A percentile compares a stretch with the other conserved stretches of the same genome.
These are phyloP conservation scores for Tethea ocularis DNA, from an alignment of 2,888 invertebrate species.

Conservation along the genomic window DNA sequence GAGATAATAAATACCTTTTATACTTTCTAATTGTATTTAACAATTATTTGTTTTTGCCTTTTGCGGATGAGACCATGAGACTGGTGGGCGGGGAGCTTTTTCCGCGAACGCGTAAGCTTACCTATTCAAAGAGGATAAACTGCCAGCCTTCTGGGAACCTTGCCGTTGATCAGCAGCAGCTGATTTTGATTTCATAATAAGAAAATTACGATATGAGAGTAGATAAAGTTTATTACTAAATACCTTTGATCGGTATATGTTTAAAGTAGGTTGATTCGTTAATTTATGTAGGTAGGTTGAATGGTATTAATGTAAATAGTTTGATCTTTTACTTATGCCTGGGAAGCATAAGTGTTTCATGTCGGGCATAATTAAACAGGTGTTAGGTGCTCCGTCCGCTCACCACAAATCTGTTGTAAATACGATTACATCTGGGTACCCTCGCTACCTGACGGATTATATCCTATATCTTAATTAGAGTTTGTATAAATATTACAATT, in stretches of 20 bases:
- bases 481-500: neutral
- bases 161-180: too few species aligned
- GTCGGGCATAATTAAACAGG: slow-evolving; percentile 30
- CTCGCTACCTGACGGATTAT: slow-evolving; percentile 7
- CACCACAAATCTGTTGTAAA: slow-evolving; percentile 31
- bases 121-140: too few species aligned
- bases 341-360: neutral
- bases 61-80: too few species aligned
- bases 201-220: too few species aligned
- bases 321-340: neutral
- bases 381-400: slow-evolving; percentile 25
- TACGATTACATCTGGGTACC: slow-evolving; percentile 14
- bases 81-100: too few species aligned
- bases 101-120: too few species aligned
- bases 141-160: too few species aligned
- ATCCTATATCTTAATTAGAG: neutral
- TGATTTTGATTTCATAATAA: too few species aligned
- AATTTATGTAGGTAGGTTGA: neutral
- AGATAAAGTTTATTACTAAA: too few species aligned
- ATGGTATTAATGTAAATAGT: neutral
- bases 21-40: too few species aligned
- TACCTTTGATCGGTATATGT: neutral
- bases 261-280: neutral
- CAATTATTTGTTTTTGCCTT: too few species aligned
- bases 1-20: too few species aligned